Conservation (phyloP, 2,113 vertebrate genomes). For the Probosciger aterrimus region DNA sequence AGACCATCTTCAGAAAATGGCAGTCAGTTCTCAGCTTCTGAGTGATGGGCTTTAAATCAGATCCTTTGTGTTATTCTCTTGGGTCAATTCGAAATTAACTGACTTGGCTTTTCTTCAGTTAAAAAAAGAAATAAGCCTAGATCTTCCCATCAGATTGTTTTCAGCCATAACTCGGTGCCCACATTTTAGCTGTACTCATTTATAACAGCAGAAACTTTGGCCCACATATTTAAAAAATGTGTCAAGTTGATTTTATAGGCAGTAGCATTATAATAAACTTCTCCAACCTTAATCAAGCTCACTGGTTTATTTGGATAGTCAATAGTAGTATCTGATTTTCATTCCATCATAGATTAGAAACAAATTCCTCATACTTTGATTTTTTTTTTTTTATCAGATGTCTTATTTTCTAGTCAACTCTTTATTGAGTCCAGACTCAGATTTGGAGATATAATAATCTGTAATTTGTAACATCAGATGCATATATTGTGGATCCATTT, state of each 20-base stretch:
- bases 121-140: slow-evolving; percentile 17
- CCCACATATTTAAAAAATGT: slow-evolving; percentile 9
- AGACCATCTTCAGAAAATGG: slow-evolving; percentile 53
- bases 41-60: slow-evolving; percentile 43
- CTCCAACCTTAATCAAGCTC: slow-evolving; percentile 35
- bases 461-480: slow-evolving; percentile 34
- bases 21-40: slow-evolving; percentile 38
- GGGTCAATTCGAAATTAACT: slow-evolving; percentile 39
- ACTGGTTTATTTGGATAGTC: slow-evolving; percentile 37
- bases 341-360: slow-evolving; percentile 2
- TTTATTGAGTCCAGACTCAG: slow-evolving; percentile 15
- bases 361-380: slow-evolving; percentile 33
- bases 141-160: slow-evolving; percentile 37
- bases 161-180: background rate
- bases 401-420: slow-evolving; percentile 35
- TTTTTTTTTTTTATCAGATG: slow-evolving; percentile 26
- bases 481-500: background rate
- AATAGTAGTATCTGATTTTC: slow-evolving; percentile 51
- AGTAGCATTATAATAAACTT: slow-evolving; percentile 48
- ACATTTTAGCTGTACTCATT: background rate
- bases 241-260: slow-evolving; percentile 35
- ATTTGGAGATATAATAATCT: slow-evolving; percentile 23
- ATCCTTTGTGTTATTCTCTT: slow-evolving; percentile 17
- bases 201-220: slow-evolving; percentile 7
- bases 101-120: slow-evolving; percentile 41